Conservation (phyloP, 2,888 invertebrate species). For the Sminthurides aquaticus region DNA sequence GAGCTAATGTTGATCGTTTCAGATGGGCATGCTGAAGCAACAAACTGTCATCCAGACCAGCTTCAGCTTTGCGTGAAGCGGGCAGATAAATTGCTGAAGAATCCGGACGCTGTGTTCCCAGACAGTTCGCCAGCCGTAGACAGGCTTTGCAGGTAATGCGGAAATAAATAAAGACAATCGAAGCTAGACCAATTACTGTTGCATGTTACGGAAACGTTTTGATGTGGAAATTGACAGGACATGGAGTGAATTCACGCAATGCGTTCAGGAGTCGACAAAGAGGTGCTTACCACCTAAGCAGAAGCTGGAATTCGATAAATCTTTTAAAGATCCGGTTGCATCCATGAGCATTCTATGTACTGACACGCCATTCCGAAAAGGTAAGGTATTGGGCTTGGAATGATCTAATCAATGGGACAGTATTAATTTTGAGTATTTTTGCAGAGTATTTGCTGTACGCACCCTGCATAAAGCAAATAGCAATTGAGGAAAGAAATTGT, state of each 20-base stretch:
- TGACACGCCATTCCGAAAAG: slow-evolving; percentile 38
- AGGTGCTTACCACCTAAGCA: slow-evolving; percentile 28
- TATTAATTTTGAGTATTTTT: too few relatives aligned
- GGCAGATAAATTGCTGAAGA: slow-evolving; percentile 34
- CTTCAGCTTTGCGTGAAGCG: slow-evolving; percentile 36
- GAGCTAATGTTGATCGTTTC: too few relatives aligned
- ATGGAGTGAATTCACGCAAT: slow-evolving; percentile 37
- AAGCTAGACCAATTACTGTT: too few relatives aligned
- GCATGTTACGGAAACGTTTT: too few relatives aligned
- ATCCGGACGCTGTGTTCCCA: slow-evolving; percentile 31
- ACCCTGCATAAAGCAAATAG: slow-evolving; percentile 42
- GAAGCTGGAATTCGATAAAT: slow-evolving; percentile 36
- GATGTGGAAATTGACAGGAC: too few relatives aligned
- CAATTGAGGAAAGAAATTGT: slow-evolving; percentile 39
- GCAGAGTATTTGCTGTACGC: slow-evolving; percentile 41
- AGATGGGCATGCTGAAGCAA: too few relatives aligned
- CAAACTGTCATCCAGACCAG: slow-evolving; percentile 28
- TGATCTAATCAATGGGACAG: too few relatives aligned
- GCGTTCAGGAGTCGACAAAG: slow-evolving; percentile 29
- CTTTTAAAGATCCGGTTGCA: slow-evolving; percentile 37
- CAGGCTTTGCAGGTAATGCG: slow-evolving; percentile 37
- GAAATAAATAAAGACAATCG: too few relatives aligned
- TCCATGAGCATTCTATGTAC: slow-evolving; percentile 40
- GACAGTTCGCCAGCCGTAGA: slow-evolving; percentile 30
- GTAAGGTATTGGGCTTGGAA: slow-evolving; percentile 22